These are phyloP conservation scores for Coenonympha arcania DNA, from an alignment of 2,888 invertebrate genomes.

Conservation along the genomic window DNA sequence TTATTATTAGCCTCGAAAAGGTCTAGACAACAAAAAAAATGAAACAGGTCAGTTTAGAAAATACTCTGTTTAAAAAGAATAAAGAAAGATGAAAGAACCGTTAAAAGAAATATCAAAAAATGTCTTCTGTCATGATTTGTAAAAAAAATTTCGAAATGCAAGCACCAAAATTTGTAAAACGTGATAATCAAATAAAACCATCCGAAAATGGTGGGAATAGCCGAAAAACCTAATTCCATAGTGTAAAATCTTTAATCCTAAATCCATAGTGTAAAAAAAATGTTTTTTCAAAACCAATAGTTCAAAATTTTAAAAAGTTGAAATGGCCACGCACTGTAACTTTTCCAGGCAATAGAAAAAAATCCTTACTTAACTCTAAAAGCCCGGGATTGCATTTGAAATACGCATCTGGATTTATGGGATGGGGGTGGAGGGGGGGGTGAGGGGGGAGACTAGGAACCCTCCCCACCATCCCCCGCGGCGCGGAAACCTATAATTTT, in stretches of 20 bases:
- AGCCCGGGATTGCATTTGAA: too few relatives aligned
- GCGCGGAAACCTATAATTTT: too few relatives aligned
- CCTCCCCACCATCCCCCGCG: too few relatives aligned
- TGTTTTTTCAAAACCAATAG: not conserved
- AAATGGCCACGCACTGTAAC: not conserved
- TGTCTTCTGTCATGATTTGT: constrained; percentile 5
- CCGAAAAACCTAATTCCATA: not conserved
- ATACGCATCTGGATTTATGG: too few relatives aligned
- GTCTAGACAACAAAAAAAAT: too few relatives aligned
- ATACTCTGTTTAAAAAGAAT: not conserved
- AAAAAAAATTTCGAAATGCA: not conserved
- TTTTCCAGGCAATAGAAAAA: too few relatives aligned
- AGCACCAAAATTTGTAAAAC: not conserved
- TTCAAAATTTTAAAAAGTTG: not conserved
- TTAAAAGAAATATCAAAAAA: not conserved
- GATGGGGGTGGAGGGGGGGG: too few relatives aligned
- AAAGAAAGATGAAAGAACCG: not conserved
- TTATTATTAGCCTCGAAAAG: too few relatives aligned
- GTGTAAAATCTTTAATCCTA: not conserved
- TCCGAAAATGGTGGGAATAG: not conserved
- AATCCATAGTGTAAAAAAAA: not conserved
- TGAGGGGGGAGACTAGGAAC: too few relatives aligned
- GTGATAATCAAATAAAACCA: not conserved
- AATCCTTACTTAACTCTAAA: too few relatives aligned
- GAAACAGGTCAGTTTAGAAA: not conserved